Evolutionary conservation across 2,113 vertebrate genomes (phyloP).

Genomic region (Procavia capensis): DNA sequence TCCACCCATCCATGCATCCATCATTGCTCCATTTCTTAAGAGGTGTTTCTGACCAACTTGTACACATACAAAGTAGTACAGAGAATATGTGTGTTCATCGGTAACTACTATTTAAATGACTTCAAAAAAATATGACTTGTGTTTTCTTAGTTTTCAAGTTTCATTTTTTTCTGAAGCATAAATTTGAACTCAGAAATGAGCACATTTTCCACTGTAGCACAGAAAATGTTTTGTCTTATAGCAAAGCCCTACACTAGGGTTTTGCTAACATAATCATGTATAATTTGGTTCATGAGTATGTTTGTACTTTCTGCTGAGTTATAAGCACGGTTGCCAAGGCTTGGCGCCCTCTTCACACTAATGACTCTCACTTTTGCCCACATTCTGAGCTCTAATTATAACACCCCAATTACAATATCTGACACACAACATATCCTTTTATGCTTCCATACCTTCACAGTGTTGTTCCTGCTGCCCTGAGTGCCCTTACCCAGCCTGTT

Average conservation of each 20-base stretch:
- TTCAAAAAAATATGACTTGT: neutral
- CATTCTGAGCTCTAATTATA: neutral
- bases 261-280: neutral
- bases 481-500: neutral
- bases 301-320: neutral
- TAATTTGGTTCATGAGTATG: neutral
- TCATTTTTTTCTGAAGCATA: neutral
- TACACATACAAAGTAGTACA: neutral
- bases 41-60: neutral
- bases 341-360: neutral
- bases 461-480: neutral
- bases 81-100: neutral
- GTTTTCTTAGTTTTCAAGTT: neutral
- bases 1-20: neutral
- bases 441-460: accelerated
- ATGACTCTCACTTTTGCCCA: neutral
- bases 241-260: too few species aligned
- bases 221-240: neutral
- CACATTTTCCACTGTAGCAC: neutral
- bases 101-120: neutral
- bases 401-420: too few species aligned
- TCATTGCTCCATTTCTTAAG: neutral
- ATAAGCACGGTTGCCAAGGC: neutral
- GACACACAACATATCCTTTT: neutral
- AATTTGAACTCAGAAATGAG: neutral